Conservation (phyloP, 2,797 vertebrate genomes). For the Galagoides demidoff region DNA sequence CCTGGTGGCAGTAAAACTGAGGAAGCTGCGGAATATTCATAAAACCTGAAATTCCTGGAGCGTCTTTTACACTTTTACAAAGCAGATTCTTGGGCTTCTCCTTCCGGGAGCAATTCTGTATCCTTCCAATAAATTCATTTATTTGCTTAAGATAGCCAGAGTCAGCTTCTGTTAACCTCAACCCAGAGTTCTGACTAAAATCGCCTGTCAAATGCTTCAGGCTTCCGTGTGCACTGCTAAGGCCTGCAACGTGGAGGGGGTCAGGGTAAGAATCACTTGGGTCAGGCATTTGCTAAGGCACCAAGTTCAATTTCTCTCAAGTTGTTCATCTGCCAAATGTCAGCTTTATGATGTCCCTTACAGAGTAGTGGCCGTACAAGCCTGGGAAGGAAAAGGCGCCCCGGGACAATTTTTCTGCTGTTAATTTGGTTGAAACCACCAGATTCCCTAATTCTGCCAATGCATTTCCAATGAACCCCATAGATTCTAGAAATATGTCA, state of each 20-base stretch:
- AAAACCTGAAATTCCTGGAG: not conserved
- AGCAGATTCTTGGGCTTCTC: slow-evolving; percentile 2
- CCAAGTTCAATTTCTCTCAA: slow-evolving; percentile 1
- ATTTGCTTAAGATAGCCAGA: slow-evolving; percentile 29
- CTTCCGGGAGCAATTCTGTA: not conserved
- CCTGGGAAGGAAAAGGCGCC: not conserved
- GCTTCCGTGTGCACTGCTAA: not conserved
- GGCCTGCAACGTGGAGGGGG: not conserved
- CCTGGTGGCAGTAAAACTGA: not conserved
- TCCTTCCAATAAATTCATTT: slow-evolving; percentile 1
- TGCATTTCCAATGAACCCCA: not conserved
- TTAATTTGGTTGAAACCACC: not conserved
- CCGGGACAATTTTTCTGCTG: not conserved
- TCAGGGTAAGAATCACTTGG: not conserved
- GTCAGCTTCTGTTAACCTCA: not conserved
- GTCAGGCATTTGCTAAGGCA: slow-evolving; percentile 54
- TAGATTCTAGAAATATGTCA: not conserved
- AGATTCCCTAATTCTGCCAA: not conserved
- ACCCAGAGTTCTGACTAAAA: slow-evolving; percentile 34
- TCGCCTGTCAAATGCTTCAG: not conserved
- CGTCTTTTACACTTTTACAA: not conserved
- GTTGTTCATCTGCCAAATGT: not conserved
- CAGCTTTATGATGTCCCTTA: not conserved
- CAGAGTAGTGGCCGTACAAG: not conserved
- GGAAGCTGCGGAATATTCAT: not conserved